These are phyloP conservation scores for Felis catus DNA, from an alignment of 2,113 vertebrate genomes.

Conservation along the genomic window F.catus_Fca126_mat1.0 CM031413.1:119170501-119171000, in stretches of 20 bases:
- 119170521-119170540: background rate
- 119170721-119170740: too few relatives aligned
- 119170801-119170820: background rate
- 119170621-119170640: background rate
- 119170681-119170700: background rate
- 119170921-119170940: background rate
- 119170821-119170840: background rate
- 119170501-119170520: background rate
- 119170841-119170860: background rate
- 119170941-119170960: background rate
- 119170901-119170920: background rate
- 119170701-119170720: too few relatives aligned
- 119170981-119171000: background rate
- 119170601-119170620: background rate
- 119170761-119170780: background rate
- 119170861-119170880: background rate
- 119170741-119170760: background rate
- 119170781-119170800: background rate
- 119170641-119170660: background rate
- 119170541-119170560: background rate
- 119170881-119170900: background rate
- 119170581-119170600: background rate
- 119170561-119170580: background rate
- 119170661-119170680: background rate
- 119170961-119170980: slow-evolving; percentile 23